Conservation (phyloP, 2,888 invertebrate species). For the Diachrysia chrysitis region DNA sequence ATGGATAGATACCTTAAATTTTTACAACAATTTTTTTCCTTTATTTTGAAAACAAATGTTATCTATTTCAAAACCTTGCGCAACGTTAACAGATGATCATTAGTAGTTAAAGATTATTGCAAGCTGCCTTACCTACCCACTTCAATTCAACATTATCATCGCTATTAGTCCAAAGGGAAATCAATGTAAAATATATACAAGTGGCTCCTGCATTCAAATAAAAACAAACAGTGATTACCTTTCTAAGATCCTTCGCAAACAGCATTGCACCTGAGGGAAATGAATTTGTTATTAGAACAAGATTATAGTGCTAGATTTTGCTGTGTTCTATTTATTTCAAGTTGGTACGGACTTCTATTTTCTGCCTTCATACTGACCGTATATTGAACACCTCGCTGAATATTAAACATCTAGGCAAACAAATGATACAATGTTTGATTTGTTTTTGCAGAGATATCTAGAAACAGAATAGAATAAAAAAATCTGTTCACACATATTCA, state of each 20-base stretch:
- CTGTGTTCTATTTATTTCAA: background rate
- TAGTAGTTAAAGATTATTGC: background rate
- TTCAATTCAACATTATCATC: slow-evolving; percentile 13
- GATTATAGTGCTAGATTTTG: background rate
- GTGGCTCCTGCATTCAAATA: background rate
- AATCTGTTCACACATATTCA: no score
- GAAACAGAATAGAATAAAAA: no score
- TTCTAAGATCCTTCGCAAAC: slow-evolving; percentile 24
- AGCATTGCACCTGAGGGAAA: slow-evolving; percentile 31
- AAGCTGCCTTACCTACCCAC: background rate
- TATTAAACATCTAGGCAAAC: no score
- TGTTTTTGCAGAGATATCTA: no score
- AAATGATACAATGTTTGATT: no score
- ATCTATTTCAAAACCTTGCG: no score
- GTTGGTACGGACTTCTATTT: background rate
- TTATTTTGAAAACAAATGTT: no score
- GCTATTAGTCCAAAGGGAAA: slow-evolving; percentile 34
- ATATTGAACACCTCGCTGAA: no score
- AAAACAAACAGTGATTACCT: slow-evolving; percentile 26
- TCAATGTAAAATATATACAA: slow-evolving; percentile 19
- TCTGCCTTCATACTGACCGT: background rate
- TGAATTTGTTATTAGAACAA: slow-evolving; percentile 20
- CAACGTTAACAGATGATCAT: no score
- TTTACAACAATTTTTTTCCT: no score
- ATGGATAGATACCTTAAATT: no score